Evolutionary conservation across 2,888 invertebrate species (phyloP).

Genomic region (Dryobotodes eremita): DNA sequence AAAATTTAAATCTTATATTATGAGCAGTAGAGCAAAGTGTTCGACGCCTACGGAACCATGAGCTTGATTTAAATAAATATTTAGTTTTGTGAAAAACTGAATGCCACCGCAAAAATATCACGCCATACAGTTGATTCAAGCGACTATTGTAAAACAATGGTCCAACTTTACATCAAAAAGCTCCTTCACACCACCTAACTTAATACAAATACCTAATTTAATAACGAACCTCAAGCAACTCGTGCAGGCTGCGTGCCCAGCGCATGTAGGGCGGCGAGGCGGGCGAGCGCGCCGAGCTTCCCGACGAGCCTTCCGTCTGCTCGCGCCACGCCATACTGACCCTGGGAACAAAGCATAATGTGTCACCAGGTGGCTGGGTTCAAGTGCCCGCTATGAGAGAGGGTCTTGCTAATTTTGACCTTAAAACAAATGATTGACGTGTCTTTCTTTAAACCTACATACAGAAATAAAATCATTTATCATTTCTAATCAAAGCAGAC

Average conservation of each 20-base stretch:
- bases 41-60: not conserved
- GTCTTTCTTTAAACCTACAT: not conserved
- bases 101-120: not conserved
- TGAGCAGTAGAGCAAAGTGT: not conserved
- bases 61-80: not conserved
- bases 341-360: slow-evolving; percentile 60
- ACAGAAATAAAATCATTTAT: not conserved
- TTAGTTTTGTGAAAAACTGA: not conserved
- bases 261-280: slow-evolving; percentile 93
- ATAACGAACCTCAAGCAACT: slow-evolving; percentile 92
- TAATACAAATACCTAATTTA: not conserved
- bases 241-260: slow-evolving; percentile 97
- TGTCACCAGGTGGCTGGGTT: not conserved
- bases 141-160: not conserved
- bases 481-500: not conserved
- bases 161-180: not conserved
- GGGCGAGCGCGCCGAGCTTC: slow-evolving; percentile 88
- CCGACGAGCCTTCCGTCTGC: slow-evolving; percentile 89
- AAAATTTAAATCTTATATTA: not conserved
- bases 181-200: not conserved
- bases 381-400: too few relatives aligned
- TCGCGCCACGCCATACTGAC: slow-evolving; percentile 86
- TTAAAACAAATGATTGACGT: not conserved
- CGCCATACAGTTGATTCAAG: not conserved
- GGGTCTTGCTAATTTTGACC: not conserved